Evolutionary conservation across 2,113 vertebrate species (phyloP).

Genomic region (Plecotus auritus): DNA sequence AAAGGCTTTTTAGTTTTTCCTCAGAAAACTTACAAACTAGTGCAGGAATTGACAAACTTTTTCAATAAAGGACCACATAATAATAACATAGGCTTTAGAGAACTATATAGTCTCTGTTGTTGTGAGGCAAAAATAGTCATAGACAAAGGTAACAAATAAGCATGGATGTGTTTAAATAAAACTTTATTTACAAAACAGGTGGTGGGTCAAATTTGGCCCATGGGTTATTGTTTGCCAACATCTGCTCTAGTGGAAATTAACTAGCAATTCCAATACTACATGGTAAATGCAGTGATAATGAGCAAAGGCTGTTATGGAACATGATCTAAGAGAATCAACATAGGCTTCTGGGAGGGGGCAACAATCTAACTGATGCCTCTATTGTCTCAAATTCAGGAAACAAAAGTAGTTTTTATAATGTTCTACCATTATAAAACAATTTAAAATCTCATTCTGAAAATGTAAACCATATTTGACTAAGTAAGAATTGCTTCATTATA

Average conservation of each 20-base stretch:
- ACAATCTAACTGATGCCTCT: background rate
- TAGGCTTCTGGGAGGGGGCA: background rate
- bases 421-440: background rate
- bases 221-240: background rate
- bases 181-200: background rate
- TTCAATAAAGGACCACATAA: background rate
- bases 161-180: background rate
- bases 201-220: background rate
- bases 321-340: background rate
- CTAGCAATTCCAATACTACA: background rate
- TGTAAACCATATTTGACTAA: background rate
- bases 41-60: background rate
- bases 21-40: background rate
- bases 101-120: background rate
- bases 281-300: background rate
- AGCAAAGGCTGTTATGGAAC: background rate
- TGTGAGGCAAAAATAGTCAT: background rate
- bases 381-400: background rate
- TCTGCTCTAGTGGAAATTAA: background rate
- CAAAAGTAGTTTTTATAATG: background rate
- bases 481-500: background rate
- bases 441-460: slow-evolving; percentile 14
- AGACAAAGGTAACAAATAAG: background rate
- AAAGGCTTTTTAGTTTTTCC: background rate
- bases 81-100: background rate